Base-by-base conservation (phyloP, 92 coral and sea anemone species). In the Parazoanthus swiftii region DNA sequence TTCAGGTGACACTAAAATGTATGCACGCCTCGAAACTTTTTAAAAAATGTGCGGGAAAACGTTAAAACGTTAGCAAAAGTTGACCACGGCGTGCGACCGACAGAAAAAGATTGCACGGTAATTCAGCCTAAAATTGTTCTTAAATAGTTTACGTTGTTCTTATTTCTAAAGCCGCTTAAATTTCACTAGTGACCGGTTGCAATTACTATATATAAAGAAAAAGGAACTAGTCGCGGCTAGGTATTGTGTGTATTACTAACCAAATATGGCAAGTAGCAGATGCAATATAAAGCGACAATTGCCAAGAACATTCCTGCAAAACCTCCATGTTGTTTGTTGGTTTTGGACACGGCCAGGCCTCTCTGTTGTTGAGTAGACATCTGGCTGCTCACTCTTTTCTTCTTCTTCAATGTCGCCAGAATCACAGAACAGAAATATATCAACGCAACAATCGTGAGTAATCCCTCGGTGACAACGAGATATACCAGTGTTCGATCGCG, bases 241-340 rank as follows among this genome's bases (percentile, higher is more conserved):
- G 33, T 29, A 29, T 29, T 1, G 21, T 3, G 26, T 63, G 70
- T 18, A 20, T 20, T 43, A 94, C 98, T 96, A 58, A 96, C 98
- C 94, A 96, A 80, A 92, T 93, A 96, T 20, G 98, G 98, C 1
- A 91, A 92, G 76, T 88, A 94, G 80, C 98, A 96, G 29, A 86
- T 54, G 80, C 96, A 96, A 86, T 91, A 96, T 20, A 96, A 74
- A 35, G 88, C 71, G 6, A 95, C 98, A 43, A 96, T 94, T 38
- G 92, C 94, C 23, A 92, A 77, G 5, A 96, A 93, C 89, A 96
- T 85, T 44, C 91, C 89, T 29, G 98, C 98, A 78, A 94, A 96
- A 2, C 92, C 95, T 46, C 90, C 96, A 36, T 93, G 96, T 59
- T 94, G 92, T 23, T 75, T 88, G 75, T 86, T 92, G 7, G 90